Conservation (phyloP, 2,797 vertebrate species). For the Pangasius krempfi region DNA sequence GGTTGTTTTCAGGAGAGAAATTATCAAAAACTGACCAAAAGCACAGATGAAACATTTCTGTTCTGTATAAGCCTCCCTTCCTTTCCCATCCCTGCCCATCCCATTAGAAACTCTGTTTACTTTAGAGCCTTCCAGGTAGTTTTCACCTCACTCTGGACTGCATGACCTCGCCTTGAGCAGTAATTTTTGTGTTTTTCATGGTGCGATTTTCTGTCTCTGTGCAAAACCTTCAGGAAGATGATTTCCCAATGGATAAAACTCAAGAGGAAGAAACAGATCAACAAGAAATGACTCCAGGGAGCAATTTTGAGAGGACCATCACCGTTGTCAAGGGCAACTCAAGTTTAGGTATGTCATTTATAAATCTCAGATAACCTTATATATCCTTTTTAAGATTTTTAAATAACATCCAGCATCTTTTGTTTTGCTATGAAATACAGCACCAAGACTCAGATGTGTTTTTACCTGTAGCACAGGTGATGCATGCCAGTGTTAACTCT, state of each 20-base stretch:
- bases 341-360: conserved; percentile 86
- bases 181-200: conserved; percentile 28
- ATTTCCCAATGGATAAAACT: conserved; percentile 69
- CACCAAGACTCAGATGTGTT: neutral
- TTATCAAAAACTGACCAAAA: neutral
- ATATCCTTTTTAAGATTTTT: neutral
- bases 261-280: conserved; percentile 61
- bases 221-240: conserved; percentile 45
- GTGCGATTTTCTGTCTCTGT: conserved; percentile 22
- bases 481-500: neutral
- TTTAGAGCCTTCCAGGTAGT: conserved; percentile 25
- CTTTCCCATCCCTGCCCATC: neutral
- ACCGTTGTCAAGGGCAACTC: conserved; percentile 94
- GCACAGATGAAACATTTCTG: neutral
- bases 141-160: conserved; percentile 20
- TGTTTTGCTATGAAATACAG: neutral
- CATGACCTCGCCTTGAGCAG: conserved; percentile 29
- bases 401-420: neutral
- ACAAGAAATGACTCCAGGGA: conserved; percentile 68
- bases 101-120: conserved; percentile 19
- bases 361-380: conserved; percentile 39
- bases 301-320: conserved; percentile 87
- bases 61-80: neutral
- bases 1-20: neutral
- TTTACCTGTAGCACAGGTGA: neutral